Evolutionary conservation across 64 coral and sea anemone species (phyloP).

Genomic region (Montipora efflorescens): DNA sequence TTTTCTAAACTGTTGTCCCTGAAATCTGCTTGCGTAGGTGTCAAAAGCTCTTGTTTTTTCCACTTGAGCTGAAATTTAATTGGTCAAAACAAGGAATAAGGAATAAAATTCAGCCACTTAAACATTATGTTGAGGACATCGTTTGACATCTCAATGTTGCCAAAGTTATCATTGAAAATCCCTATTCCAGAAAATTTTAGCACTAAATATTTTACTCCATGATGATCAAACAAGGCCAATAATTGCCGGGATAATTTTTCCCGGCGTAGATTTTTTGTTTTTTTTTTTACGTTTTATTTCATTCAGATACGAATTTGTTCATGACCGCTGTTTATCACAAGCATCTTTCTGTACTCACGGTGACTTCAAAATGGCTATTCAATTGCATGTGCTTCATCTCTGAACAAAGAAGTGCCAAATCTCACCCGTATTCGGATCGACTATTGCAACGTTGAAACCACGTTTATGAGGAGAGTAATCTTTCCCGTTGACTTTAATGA

Average conservation of each 20-base stretch:
- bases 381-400: not conserved
- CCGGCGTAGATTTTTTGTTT: too few relatives aligned
- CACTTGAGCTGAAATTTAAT: not conserved
- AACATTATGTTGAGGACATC: not conserved
- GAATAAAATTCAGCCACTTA: not conserved
- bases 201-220: too few relatives aligned
- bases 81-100: not conserved
- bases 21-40: not conserved
- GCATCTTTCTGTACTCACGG: too few relatives aligned
- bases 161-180: too few relatives aligned
- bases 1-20: not conserved
- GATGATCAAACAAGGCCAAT: too few relatives aligned
- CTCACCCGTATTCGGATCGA: constrained; percentile 13
- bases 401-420: not conserved
- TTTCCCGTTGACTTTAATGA: constrained; percentile 24
- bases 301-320: too few relatives aligned
- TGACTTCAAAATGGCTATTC: not conserved
- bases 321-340: too few relatives aligned
- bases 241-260: too few relatives aligned
- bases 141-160: too few relatives aligned
- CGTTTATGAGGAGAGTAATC: not conserved
- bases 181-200: too few relatives aligned
- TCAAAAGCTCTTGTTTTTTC: not conserved
- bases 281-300: too few relatives aligned
- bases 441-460: constrained; percentile 8